These are phyloP conservation scores for Elymnias hypermnestra DNA, from an alignment of 1,140 invertebrate species.

Conservation along the genomic window DNA sequence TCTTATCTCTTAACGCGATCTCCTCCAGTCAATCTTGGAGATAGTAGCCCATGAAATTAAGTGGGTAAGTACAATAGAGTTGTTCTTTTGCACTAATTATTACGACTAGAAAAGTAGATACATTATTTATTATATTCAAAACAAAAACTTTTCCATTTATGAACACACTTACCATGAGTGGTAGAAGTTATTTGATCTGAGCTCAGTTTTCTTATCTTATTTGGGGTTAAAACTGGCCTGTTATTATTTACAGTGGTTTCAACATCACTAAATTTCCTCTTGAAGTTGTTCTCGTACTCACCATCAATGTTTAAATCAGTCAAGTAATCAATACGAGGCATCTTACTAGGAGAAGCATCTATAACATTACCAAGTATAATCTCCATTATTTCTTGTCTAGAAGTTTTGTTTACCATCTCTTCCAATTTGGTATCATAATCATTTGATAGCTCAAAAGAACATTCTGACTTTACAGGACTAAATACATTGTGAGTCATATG, in stretches of 20 bases:
- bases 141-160: no score
- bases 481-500: constrained; percentile 34
- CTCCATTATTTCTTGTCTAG: constrained; percentile 62
- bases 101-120: no score
- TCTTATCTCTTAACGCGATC: no score
- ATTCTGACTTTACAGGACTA: constrained; percentile 63
- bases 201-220: constrained; percentile 55
- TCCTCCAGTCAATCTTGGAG: no score
- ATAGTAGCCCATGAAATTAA: no score
- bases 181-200: constrained; percentile 64
- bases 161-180: constrained; percentile 55
- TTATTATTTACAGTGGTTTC: constrained; percentile 55
- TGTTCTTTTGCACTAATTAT: no score
- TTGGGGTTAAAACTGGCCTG: constrained; percentile 43
- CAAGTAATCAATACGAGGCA: constrained; percentile 59
- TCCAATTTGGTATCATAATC: constrained; percentile 64
- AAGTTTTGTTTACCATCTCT: constrained; percentile 64
- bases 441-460: constrained; percentile 54
- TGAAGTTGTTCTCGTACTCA: constrained; percentile 33
- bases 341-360: constrained; percentile 40
- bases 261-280: constrained; percentile 42
- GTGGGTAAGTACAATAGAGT: no score
- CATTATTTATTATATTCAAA: no score
- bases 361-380: constrained; percentile 56
- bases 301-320: constrained; percentile 46